Evolutionary conservation across 2,113 vertebrate species (phyloP), one percentile per base, ranked within the genome.

Genomic region (Eolophus roseicapilla): DNA sequence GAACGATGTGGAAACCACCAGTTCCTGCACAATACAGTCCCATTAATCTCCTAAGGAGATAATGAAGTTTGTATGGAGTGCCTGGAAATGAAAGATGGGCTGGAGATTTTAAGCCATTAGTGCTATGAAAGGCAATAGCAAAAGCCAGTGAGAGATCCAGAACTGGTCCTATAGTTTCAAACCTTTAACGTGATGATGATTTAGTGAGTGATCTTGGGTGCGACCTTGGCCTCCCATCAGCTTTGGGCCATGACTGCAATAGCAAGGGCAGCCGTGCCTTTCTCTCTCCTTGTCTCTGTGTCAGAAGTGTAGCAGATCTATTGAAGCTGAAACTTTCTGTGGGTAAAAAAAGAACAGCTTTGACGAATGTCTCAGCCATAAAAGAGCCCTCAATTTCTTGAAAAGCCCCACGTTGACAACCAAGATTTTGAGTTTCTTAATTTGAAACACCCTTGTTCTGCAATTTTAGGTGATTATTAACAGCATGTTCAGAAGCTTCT

Each of bases 391-490:
- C 35, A 55, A 47, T 19, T 71, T 92, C 86, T 87, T 93, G 52
- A 89, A 75, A 93, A 93, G 52, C 33, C 5, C 6, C 5, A 8
- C 52, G 84, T 79, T 84, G 74, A 69, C 35, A 95, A 76, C 39
- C 4, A 67, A 78, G 68, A 89, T 19, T 88, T 93, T 80, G 73
- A 62, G 37, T 82, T 94, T 88, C 62, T 60, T 88, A 47, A 78
- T 96, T 92, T 71, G 79, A 82, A 93, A 78, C 2, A 11, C 50
- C 39, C n/a, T 89, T 87, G 81, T 84, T 95, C 83, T 78, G 74
- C 57, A 64, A 75, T 91, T 96, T 82, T 50, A 86, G 17, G 18
- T 89, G 65, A 93, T 92, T 91, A 92, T 92, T 84, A 95, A 89
- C 93, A 89, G 77, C 39, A 52, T 57, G 52, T 76, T 95, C 81